Base-by-base conservation (phyloP, 1,140 invertebrate species). In the Marisa cornuarietis region DNA sequence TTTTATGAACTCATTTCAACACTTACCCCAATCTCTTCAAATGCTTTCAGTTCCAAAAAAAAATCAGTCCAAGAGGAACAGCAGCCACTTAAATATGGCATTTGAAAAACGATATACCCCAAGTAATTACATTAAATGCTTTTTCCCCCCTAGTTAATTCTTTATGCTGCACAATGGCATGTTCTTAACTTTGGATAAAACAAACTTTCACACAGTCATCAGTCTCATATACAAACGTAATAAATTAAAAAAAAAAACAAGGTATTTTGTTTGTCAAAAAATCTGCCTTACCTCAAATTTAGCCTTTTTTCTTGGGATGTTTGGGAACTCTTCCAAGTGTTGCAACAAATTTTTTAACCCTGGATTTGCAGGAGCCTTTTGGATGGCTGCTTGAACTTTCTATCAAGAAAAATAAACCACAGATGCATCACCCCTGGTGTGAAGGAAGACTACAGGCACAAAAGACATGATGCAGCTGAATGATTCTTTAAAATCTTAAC, bases 241-340 rank as follows among this genome's bases (percentile, higher is more conserved):
- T 26, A 22, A 61, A 9, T 74, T 58, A 26, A 42, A 14, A 66
- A 26, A 10, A 69, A 66, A 11, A 69, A 8, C 54, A 66, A 42
- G 18, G 0, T 51, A 69, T n/a, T 68, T 61, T 52, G 26, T 26
- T 51, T n/a, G 51, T n/a, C 11, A 66, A 49, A 76, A 58, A 61
- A 58, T 20, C 58, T 8, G 24, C 74, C 71, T 76, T 82, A 89
- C 89, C 85, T 88, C 91, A 91, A 98, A 99, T 89, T 97, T 98
- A 0, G 92, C 91, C 88, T 96, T 95, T 88, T 98, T 98, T 63
- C 96, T 93, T n/a, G 97, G 97, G 85, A 98, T 95, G 89, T 98
- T 99, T 71, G 95, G 94, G 87, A 95, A 94, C 72, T 93, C 94
- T 54, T 94, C 93, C 61, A 98, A 93, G 22, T 91, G 93, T 82